A percentile compares a stretch with the other conserved stretches of the same genome.
Evolutionary conservation across 2,888 invertebrate species (phyloP).

Genomic region (Apocheima hispidaria): DNA sequence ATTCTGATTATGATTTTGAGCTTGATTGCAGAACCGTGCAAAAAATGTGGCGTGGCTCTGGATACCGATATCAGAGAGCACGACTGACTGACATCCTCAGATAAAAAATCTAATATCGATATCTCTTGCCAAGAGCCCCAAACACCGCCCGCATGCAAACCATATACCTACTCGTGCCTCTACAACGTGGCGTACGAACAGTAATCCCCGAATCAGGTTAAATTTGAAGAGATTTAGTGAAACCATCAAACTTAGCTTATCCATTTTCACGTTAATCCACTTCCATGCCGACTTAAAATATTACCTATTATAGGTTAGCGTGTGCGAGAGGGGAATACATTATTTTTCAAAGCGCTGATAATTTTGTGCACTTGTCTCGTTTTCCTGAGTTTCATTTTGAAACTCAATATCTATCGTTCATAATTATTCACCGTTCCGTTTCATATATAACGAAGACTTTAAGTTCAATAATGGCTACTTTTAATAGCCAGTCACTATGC

Average conservation of each 20-base stretch:
- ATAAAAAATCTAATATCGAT: neutral
- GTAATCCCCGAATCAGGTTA: slow-evolving; percentile 20
- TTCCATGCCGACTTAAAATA: slow-evolving; percentile 4
- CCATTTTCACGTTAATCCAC: slow-evolving; percentile 28
- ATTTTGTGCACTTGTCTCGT: too few species aligned
- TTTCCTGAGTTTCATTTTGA: too few species aligned
- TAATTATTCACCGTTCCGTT: too few species aligned
- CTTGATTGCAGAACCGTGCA: too few species aligned
- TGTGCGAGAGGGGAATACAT: too few species aligned
- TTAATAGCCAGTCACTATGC: too few species aligned
- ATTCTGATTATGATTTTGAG: neutral
- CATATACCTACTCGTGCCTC: neutral
- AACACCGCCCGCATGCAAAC: neutral
- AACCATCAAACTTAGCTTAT: slow-evolving; percentile 30
- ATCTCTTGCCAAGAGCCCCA: neutral
- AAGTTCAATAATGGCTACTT: too few species aligned
- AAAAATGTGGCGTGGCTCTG: too few species aligned
- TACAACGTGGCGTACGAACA: slow-evolving; percentile 3
- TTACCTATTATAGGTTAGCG: neutral
- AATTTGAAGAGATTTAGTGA: slow-evolving; percentile 27
- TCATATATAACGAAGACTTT: too few species aligned
- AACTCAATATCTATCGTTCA: too few species aligned
- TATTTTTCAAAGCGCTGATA: too few species aligned
- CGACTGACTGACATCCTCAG: neutral
- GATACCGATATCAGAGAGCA: too few species aligned